Evolutionary conservation across 2,888 invertebrate species (phyloP).

Genomic region (Ecdyonurus torrentis): DNA sequence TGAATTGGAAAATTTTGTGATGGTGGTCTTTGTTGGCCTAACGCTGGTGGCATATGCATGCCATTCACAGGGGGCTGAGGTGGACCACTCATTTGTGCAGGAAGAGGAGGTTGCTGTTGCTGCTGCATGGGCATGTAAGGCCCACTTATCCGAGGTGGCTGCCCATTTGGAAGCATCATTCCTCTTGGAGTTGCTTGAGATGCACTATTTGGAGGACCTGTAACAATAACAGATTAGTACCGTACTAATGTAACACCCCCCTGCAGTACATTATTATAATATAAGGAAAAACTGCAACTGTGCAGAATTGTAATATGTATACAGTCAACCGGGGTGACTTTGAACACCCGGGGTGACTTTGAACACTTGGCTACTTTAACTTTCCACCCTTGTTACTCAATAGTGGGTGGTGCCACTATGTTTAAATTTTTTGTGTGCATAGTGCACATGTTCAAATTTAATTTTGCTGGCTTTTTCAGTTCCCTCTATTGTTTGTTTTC

Average conservation of each 20-base stretch:
- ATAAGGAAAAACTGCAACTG: too few relatives aligned
- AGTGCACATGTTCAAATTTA: too few relatives aligned
- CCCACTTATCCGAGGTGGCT: neutral
- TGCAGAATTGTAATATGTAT: too few relatives aligned
- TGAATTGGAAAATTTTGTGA: neutral
- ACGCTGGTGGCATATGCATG: neutral
- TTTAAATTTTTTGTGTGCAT: too few relatives aligned
- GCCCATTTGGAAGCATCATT: neutral
- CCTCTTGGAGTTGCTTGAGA: neutral
- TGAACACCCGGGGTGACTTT: too few relatives aligned
- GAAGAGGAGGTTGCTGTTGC: neutral
- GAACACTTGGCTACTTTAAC: too few relatives aligned
- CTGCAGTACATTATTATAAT: too few relatives aligned
- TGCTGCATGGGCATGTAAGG: neutral
- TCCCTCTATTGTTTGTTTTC: too few relatives aligned
- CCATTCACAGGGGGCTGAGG: slow-evolving; percentile 1
- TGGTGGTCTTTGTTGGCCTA: neutral
- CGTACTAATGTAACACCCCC: neutral
- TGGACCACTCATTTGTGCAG: neutral
- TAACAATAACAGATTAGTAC: neutral
- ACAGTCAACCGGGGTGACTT: too few relatives aligned
- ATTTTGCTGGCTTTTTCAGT: too few relatives aligned
- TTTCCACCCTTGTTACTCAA: too few relatives aligned
- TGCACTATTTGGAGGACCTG: neutral
- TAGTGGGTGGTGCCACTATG: too few relatives aligned